Percentiles rank a stretch among this genome's conserved stretches.
These are phyloP conservation scores for Chaetodon trifasciatus DNA, from an alignment of 2,797 vertebrate species.

Conservation along the genomic window DNA sequence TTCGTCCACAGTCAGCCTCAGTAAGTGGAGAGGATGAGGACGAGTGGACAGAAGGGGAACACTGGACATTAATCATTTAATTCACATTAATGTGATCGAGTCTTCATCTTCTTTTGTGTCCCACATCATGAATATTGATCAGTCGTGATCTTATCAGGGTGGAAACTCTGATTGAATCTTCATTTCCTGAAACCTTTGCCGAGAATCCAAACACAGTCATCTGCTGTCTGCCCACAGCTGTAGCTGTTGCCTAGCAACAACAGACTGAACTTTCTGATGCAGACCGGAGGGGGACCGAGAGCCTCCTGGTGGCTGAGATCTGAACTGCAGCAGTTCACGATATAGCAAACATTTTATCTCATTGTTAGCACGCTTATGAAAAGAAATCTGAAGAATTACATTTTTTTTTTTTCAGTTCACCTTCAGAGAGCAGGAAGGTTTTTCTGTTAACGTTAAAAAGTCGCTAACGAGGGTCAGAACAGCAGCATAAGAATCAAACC, in stretches of 20 bases:
- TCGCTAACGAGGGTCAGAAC: not conserved
- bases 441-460: not conserved
- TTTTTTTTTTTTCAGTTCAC: not conserved
- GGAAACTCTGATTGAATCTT: conserved; percentile 49
- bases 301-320: conserved; percentile 16
- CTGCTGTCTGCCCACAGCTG: conserved; percentile 37
- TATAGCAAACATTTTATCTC: not conserved
- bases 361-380: not conserved
- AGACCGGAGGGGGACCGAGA: not conserved
- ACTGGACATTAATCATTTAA: not conserved
- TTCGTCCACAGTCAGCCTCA: not conserved
- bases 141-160: conserved; percentile 26
- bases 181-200: conserved; percentile 51
- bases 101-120: conserved; percentile 12
- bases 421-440: too few species aligned
- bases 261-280: not conserved
- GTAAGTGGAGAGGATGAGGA: not conserved
- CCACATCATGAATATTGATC: conserved; percentile 51
- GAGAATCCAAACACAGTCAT: conserved; percentile 44
- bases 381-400: not conserved
- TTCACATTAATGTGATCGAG: conserved; percentile 14
- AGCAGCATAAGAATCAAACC: not conserved
- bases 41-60: not conserved
- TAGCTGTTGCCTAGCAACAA: conserved; percentile 54
- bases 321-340: not conserved